These are phyloP conservation scores for Oxytorus armatus DNA, from an alignment of 2,888 invertebrate genomes.

Conservation along the genomic window DNA sequence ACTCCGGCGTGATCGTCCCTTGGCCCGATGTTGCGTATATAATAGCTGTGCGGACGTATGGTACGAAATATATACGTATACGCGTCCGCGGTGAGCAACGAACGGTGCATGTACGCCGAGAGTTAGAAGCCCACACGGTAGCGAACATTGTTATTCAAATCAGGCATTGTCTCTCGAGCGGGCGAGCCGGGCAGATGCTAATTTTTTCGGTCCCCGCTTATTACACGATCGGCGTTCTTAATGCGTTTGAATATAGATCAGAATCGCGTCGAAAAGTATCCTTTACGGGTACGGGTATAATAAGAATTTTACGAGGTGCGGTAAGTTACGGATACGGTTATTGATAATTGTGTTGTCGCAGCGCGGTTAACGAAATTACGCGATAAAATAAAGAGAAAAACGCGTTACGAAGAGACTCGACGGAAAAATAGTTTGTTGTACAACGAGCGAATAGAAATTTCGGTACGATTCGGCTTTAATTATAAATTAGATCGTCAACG, in stretches of 20 bases:
- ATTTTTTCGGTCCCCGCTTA: constrained; percentile 81
- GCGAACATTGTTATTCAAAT: constrained; percentile 84
- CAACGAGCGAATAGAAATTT: no score
- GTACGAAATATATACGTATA: neutral
- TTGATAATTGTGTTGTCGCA: no score
- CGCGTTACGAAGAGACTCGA: no score
- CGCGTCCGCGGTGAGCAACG: neutral
- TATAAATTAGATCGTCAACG: no score
- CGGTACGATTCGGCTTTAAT: no score
- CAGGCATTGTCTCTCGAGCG: constrained; percentile 81
- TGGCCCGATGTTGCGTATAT: constrained; percentile 4
- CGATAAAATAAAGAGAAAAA: no score
- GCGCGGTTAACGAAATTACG: no score
- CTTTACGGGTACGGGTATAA: neutral
- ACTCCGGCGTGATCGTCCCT: constrained; percentile 21
- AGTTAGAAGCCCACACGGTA: constrained; percentile 84
- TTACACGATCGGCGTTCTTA: constrained; percentile 82
- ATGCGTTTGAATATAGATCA: constrained; percentile 82
- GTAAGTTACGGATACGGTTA: no score
- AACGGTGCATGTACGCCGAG: constrained; percentile 52
- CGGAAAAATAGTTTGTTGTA: no score
- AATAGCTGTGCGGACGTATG: neutral
- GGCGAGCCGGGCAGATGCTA: constrained; percentile 79
- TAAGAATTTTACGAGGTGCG: no score
- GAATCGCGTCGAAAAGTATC: constrained; percentile 28